These are phyloP conservation scores for Heteractis magnifica DNA, from an alignment of 92 coral and sea anemone species.

Conservation along the genomic window DNA sequence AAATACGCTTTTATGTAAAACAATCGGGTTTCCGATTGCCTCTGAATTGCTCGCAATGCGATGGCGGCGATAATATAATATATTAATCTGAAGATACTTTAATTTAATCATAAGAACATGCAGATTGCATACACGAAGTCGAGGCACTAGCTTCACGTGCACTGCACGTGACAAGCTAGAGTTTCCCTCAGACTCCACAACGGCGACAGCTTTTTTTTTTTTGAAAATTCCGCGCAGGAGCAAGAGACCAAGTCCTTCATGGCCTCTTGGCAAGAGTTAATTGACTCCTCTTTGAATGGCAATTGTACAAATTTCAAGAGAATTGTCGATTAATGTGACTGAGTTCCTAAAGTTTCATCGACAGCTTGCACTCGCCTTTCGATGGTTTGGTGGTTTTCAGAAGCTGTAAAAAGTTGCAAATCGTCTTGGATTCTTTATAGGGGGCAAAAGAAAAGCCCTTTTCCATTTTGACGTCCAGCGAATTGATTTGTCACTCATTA, in stretches of 20 bases:
- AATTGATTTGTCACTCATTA: no score
- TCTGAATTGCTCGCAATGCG: constrained; percentile 1
- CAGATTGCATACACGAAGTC: constrained; percentile 33
- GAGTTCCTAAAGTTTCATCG: constrained; percentile 5
- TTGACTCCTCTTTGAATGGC: constrained; percentile 20
- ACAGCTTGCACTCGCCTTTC: neutral
- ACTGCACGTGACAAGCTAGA: constrained; percentile 34
- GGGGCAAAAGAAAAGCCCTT: neutral
- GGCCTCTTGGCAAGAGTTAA: neutral
- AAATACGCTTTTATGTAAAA: constrained; percentile 23
- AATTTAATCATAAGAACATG: constrained; percentile 25
- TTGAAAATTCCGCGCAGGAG: constrained; percentile 19
- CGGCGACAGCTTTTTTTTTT: constrained; percentile 10
- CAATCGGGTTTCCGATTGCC: constrained; percentile 12
- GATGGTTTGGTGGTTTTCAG: neutral
- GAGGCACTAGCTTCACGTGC: constrained; percentile 27
- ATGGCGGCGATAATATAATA: constrained; percentile 19
- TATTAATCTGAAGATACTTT: constrained; percentile 28
- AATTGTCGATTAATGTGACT: constrained; percentile 3
- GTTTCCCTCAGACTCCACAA: constrained; percentile 24
- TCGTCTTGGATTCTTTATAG: neutral
- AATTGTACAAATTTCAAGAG: constrained; percentile 25
- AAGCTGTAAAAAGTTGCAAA: neutral
- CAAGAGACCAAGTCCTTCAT: no score
- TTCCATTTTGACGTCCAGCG: neutral